Conservation (phyloP, 2,797 vertebrate species). For the Glyptemys insculpta region DNA sequence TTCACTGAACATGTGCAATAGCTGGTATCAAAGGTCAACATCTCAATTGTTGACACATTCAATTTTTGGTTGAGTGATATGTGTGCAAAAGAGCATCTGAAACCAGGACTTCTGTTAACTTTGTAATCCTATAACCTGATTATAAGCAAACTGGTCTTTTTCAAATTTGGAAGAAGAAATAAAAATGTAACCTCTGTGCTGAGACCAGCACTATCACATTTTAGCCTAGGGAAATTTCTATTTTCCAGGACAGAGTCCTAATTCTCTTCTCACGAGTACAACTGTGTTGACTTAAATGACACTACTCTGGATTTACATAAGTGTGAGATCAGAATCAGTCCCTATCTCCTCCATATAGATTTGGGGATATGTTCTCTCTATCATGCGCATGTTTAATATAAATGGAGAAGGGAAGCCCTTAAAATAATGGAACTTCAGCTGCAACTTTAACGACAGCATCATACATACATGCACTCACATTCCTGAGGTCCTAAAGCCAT, state of each 20-base stretch:
- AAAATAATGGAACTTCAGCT: not conserved
- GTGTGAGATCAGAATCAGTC: not conserved
- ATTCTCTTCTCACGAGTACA: conserved; percentile 7
- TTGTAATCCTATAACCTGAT: not conserved
- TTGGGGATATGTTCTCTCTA: not conserved
- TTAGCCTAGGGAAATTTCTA: not conserved
- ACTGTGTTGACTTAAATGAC: conserved; percentile 14
- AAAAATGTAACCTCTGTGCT: not conserved
- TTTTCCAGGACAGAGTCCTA: not conserved
- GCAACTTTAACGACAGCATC: not conserved
- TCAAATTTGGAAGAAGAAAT: not conserved
- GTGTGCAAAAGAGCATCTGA: conserved; percentile 18
- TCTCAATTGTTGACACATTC: conserved; percentile 29
- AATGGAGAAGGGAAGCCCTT: not conserved
- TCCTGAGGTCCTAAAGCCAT: not conserved
- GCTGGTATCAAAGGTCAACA: conserved; percentile 63
- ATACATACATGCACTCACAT: not conserved
- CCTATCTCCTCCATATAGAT: not conserved
- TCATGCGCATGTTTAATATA: not conserved
- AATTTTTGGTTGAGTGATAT: conserved; percentile 8
- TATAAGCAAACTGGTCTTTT: not conserved
- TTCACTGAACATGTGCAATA: conserved; percentile 9
- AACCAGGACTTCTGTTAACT: not conserved
- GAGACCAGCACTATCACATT: not conserved
- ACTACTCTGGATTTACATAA: not conserved